phyloP scores from a whole-genome alignment of 2,797 vertebrate species.

The Acridotheres tristis region DNA sequence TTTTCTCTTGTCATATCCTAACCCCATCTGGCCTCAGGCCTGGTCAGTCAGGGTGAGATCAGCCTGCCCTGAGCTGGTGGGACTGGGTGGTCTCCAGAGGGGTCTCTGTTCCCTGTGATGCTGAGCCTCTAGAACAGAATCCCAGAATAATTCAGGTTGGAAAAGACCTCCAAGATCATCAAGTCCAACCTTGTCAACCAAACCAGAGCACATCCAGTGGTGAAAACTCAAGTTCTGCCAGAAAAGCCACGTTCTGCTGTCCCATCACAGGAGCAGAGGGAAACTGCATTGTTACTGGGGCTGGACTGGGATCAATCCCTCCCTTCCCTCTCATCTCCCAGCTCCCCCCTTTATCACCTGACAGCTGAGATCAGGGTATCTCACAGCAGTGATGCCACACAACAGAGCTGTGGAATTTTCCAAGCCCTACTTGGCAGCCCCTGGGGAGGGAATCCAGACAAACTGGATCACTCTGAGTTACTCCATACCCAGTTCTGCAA shows the following conservation, averaged over 20 bases:
- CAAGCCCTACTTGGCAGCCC: background rate
- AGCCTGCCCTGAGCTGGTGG: background rate
- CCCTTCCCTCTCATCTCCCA: background rate
- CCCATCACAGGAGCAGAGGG: background rate
- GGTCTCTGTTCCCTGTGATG: background rate
- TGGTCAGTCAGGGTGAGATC: background rate
- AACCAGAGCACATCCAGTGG: background rate
- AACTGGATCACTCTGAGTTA: background rate
- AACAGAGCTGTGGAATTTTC: constrained; percentile 15
- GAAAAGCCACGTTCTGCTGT: background rate
- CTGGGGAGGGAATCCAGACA: background rate
- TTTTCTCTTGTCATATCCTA: background rate
- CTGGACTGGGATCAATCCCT: background rate
- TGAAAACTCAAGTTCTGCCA: background rate
- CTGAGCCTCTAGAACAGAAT: background rate
- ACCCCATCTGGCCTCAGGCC: background rate
- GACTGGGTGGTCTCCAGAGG: background rate
- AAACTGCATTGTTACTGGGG: background rate
- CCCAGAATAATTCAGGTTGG: background rate
- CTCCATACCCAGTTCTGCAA: background rate
- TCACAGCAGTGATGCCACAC: background rate
- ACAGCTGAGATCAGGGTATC: background rate
- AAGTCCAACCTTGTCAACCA: background rate
- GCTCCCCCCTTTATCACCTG: background rate
- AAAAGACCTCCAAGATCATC: background rate